Percentiles rank a stretch among this genome's conserved stretches.
These are phyloP conservation scores for Tetranychus piercei DNA, from an alignment of 2,888 invertebrate species.

Conservation along the genomic window DNA sequence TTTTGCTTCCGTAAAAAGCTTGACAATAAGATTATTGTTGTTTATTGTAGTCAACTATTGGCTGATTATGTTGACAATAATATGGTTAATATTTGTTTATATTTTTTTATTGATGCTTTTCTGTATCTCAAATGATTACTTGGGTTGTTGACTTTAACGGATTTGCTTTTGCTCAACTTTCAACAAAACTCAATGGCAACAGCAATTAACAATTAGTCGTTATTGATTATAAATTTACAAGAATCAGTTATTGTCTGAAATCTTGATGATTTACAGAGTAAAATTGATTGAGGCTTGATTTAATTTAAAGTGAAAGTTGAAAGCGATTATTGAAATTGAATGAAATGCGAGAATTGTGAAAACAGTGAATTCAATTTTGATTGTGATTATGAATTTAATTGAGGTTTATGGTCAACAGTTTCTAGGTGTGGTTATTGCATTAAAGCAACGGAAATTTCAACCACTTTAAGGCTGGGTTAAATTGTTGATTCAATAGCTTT, in stretches of 20 bases:
- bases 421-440: neutral
- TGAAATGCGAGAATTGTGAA: neutral
- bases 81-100: too few relatives aligned
- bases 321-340: neutral
- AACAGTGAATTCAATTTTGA: neutral
- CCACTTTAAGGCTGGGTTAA: neutral
- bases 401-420: neutral
- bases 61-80: too few relatives aligned
- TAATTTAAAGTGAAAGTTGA: neutral
- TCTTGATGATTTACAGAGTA: too few relatives aligned
- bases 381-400: neutral
- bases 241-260: neutral
- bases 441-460: neutral
- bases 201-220: too few relatives aligned
- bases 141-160: too few relatives aligned
- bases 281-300: neutral
- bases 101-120: too few relatives aligned
- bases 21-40: too few relatives aligned
- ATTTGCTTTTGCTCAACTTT: too few relatives aligned
- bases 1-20: too few relatives aligned
- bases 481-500: neutral
- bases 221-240: neutral
- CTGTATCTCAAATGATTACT: too few relatives aligned
- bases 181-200: too few relatives aligned
- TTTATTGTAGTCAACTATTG: too few relatives aligned